These are phyloP conservation scores for Onchidella celtica DNA, from an alignment of 2,888 invertebrate species.

Conservation along the genomic window DNA sequence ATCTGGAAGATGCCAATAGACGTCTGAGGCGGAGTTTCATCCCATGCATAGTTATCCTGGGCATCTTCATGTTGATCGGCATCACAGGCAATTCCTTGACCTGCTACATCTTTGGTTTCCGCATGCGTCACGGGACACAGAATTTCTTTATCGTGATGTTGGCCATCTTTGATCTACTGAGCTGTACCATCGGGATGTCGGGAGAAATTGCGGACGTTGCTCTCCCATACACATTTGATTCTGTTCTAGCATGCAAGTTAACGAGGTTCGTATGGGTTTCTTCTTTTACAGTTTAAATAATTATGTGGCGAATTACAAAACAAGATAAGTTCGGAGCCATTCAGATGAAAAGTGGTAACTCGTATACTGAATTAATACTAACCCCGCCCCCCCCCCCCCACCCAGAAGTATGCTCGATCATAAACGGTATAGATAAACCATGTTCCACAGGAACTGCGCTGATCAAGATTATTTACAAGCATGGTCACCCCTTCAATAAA, in stretches of 20 bases:
- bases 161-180: constrained; percentile 14
- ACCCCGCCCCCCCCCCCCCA: no score
- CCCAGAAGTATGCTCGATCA: no score
- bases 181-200: neutral
- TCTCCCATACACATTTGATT: neutral
- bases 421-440: no score
- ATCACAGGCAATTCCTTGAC: constrained; percentile 2
- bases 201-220: constrained; percentile 4
- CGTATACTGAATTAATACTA: no score
- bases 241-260: neutral
- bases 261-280: constrained; percentile 32
- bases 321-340: no score
- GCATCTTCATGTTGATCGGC: constrained; percentile 5
- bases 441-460: no score
- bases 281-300: no score
- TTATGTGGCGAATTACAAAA: no score
- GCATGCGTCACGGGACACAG: neutral
- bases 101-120: constrained; percentile 23
- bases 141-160: constrained; percentile 11
- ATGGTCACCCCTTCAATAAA: no score
- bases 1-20: neutral
- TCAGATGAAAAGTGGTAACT: no score
- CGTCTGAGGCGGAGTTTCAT: neutral
- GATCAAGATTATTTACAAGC: no score
- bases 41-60: constrained; percentile 2